phyloP scores from a whole-genome alignment of 2,113 vertebrate species.

The Gambusia affinis region DNA sequence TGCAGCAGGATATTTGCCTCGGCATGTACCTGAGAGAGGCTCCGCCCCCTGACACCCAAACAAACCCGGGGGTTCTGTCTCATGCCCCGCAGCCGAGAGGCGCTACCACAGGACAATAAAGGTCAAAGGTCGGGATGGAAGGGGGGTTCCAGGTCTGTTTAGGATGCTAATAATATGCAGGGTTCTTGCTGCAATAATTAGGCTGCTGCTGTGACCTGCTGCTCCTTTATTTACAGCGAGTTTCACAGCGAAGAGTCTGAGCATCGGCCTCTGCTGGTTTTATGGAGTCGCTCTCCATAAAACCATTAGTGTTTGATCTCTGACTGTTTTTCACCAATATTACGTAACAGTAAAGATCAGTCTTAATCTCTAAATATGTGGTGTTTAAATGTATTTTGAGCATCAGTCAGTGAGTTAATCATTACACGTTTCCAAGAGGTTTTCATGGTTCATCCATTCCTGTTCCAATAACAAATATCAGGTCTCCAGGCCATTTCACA shows the following conservation, averaged over 20 bases:
- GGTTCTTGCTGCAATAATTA: constrained; percentile 37
- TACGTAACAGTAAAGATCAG: no score
- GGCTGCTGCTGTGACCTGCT: constrained; percentile 10
- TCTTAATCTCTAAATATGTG: no score
- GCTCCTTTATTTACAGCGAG: neutral
- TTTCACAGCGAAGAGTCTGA: neutral
- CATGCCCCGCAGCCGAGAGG: constrained; percentile 43
- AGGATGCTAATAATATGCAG: constrained; percentile 62
- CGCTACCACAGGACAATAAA: constrained; percentile 41
- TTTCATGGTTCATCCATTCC: no score
- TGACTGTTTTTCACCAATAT: no score
- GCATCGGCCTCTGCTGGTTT: neutral
- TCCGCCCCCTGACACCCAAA: neutral
- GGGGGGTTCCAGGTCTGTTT: constrained; percentile 44
- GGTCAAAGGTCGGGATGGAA: constrained; percentile 39
- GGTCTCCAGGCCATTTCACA: no score
- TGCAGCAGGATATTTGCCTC: constrained; percentile 47
- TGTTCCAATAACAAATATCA: no score
- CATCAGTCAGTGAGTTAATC: no score
- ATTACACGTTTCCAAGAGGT: no score
- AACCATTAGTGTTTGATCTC: no score
- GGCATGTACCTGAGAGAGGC: constrained; percentile 61
- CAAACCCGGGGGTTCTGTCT: constrained; percentile 41
- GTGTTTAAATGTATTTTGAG: no score
- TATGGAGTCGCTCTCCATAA: no score